Evolutionary conservation across 2,888 invertebrate species (phyloP), one percentile per base, ranked within the genome.

Genomic region (Sceliomorpha sp.): DNA sequence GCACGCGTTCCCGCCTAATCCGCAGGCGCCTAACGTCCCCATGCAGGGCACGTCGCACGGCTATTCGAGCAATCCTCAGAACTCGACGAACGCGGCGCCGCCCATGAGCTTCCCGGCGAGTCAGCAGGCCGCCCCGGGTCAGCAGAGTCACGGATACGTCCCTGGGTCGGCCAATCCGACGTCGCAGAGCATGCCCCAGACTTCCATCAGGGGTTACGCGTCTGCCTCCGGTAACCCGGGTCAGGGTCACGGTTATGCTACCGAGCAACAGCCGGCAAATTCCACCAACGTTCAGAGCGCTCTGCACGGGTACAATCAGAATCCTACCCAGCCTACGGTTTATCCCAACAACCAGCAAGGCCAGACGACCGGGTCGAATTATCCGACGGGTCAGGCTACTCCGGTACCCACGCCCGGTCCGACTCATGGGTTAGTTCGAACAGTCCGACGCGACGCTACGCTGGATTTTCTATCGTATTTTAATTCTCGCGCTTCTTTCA

Each of bases 201-300:
- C 77, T 76, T 76, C 79, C 32, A 80, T 82, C 7, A 77, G 80
- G 8, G 77, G 81, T 2, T 86, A 85, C 56, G 14, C 78, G 4
- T 39, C 5, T 60, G 6, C 8, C 26, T n/a, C n/a, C n/a, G n/a
- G n/a, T n/a, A n/a, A n/a, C 0, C 73, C 62, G 29, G 9, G 17
- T 12, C 63, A 63, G 29, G 20, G 20, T 5, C 60, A 31, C 6
- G 36, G 13, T 7, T 74, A 70, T 31, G 3, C 45, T 1, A 32
- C 31, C 10, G 55, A 55, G 10, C 63, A 71, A 20, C 59, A 62
- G 13, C 20, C 36, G 7, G 8, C 74, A 15, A 66, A 71, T 7
- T 39, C 77, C 6, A 7, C 13, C 1, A 73, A 74, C 44, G 47
- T 73, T n/a, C 80, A 78, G 26, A 77, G 62, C 17, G 20, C 72